A percentile compares a stretch with the other conserved stretches of the same genome.
Evolutionary conservation across 2,113 vertebrate species (phyloP).

Genomic region (Craseonycteris thonglongyai): DNA sequence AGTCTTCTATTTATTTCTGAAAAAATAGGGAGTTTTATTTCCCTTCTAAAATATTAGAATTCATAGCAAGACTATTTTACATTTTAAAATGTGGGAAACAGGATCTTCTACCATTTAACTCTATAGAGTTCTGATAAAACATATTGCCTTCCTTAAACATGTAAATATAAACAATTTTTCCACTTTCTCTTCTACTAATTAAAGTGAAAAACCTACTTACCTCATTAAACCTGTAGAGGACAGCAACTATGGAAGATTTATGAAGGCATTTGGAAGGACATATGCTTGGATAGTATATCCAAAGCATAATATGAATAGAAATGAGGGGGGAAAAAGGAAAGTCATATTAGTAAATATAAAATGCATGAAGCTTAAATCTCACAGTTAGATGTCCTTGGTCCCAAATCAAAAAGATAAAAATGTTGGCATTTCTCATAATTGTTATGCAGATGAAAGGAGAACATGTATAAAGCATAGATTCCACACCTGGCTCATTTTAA

Average conservation of each 20-base stretch:
- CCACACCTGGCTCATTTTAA: neutral
- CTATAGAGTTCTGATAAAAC: neutral
- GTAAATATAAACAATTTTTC: neutral
- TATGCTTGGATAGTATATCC: neutral
- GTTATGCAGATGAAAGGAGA: conserved; percentile 18
- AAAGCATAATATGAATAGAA: conserved; percentile 23
- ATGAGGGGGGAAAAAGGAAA: conserved; percentile 38
- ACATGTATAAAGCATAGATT: neutral
- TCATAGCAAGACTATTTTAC: neutral
- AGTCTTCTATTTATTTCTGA: neutral
- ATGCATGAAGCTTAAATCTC: conserved; percentile 22
- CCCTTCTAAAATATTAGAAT: neutral
- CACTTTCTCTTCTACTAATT: neutral
- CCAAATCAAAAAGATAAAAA: conserved; percentile 26
- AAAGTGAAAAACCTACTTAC: neutral
- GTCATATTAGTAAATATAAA: conserved; percentile 32
- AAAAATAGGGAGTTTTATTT: neutral
- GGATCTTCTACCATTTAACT: neutral
- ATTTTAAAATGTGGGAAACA: neutral
- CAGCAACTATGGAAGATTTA: neutral
- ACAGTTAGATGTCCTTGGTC: conserved; percentile 11
- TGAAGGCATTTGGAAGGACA: conserved; percentile 35
- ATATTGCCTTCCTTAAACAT: neutral
- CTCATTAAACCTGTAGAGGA: conserved; percentile 19
- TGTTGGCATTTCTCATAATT: neutral